Percentiles rank a stretch among this genome's conserved stretches.
Conservation (phyloP, 2,797 vertebrate species). For the Nasua narica region DNA sequence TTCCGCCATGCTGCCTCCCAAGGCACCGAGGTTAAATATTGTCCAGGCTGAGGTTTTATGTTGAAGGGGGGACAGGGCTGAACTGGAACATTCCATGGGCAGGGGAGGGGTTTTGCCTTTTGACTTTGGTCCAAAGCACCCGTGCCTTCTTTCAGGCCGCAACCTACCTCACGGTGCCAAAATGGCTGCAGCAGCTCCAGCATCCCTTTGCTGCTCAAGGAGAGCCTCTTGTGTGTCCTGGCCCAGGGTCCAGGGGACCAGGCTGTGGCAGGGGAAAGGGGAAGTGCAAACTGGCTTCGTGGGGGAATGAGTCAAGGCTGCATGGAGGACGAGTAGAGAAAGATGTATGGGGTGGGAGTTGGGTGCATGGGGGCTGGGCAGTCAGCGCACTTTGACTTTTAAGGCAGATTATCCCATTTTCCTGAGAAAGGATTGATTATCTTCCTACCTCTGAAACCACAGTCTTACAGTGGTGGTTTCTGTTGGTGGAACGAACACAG, state of each 20-base stretch:
- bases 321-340: rapidly evolving
- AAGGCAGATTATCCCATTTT: neutral
- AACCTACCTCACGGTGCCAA: neutral
- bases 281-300: rapidly evolving
- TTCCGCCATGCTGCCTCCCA: rapidly evolving
- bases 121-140: rapidly evolving
- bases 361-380: rapidly evolving
- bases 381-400: rapidly evolving
- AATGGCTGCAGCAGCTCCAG: neutral
- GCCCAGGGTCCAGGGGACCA: no score
- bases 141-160: rapidly evolving
- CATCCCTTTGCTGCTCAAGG: neutral
- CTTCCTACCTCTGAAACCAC: neutral
- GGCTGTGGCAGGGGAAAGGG: no score
- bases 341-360: rapidly evolving
- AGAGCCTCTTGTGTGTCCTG: rapidly evolving
- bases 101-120: neutral
- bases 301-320: no score
- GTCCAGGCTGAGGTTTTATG: neutral
- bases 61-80: neutral
- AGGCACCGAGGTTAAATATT: neutral
- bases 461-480: neutral
- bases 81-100: neutral
- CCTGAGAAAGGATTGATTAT: rapidly evolving
- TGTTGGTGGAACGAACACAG: neutral